Conservation (phyloP, 2,888 invertebrate species). For the Proisotoma minuta region DNA sequence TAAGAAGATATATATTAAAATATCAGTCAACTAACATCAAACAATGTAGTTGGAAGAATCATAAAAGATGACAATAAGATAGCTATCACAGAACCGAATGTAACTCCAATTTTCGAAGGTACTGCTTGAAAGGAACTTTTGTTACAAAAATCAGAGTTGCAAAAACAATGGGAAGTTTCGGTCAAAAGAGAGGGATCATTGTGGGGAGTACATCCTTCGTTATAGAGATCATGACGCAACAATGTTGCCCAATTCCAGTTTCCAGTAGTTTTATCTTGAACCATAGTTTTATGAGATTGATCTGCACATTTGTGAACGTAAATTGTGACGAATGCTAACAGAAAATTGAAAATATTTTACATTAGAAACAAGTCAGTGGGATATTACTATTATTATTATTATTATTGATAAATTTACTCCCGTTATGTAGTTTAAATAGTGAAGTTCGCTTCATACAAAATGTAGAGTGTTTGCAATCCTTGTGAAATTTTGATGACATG, state of each 20-base stretch:
- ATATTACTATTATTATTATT: background rate
- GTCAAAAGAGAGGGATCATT: constrained; percentile 37
- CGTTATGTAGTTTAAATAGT: constrained; percentile 62
- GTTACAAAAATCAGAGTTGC: constrained; percentile 39
- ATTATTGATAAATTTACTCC: constrained; percentile 57
- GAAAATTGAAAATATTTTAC: background rate
- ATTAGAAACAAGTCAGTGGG: background rate
- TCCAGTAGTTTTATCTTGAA: constrained; percentile 35
- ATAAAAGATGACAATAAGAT: background rate
- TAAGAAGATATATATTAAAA: background rate
- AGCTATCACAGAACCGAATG: background rate
- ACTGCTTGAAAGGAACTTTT: constrained; percentile 5
- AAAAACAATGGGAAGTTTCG: constrained; percentile 41
- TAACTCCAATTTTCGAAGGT: background rate
- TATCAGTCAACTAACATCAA: too few species aligned
- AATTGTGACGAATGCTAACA: constrained; percentile 33
- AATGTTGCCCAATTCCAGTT: constrained; percentile 41
- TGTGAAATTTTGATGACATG: constrained; percentile 60
- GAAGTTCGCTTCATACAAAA: constrained; percentile 75
- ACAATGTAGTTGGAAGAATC: background rate
- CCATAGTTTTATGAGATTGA: constrained; percentile 40
- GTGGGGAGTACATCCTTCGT: constrained; percentile 39
- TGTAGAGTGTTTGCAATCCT: constrained; percentile 74
- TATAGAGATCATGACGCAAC: constrained; percentile 36
- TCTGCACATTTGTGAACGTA: constrained; percentile 41